These are phyloP conservation scores for Gymnothorax javanicus DNA, from an alignment of 2,797 vertebrate genomes.

Conservation along the genomic window DNA sequence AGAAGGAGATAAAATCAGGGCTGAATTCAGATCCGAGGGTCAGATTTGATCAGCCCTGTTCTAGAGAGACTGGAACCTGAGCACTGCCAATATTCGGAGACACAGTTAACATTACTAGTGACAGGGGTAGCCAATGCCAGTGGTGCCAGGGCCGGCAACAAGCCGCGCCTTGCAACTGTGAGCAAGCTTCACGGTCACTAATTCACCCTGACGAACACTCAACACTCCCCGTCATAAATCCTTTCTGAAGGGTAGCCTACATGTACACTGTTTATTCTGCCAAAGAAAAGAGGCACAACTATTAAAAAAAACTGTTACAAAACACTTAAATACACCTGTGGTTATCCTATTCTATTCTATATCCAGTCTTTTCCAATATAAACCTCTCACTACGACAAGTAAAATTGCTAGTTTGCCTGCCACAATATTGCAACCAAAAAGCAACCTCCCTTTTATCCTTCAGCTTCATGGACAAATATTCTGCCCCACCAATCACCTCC, in stretches of 20 bases:
- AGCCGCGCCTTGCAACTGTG: neutral
- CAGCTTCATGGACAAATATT: neutral
- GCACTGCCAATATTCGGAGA: neutral
- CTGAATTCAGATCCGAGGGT: too few relatives aligned
- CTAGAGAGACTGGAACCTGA: neutral
- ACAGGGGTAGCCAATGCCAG: conserved; percentile 4
- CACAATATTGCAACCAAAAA: neutral
- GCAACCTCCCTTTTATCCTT: neutral
- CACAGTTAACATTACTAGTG: neutral
- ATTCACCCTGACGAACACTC: neutral
- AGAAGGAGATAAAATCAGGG: too few relatives aligned
- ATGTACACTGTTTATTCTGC: neutral
- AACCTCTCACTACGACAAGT: neutral
- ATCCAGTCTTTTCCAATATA: neutral
- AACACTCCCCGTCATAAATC: neutral
- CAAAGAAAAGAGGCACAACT: neutral
- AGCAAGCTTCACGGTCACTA: neutral
- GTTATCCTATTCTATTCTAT: neutral
- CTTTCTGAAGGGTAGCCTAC: neutral
- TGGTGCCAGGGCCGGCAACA: neutral
- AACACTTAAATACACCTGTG: neutral
- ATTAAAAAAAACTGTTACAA: neutral
- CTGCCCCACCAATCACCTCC: neutral
- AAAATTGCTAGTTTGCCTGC: neutral
- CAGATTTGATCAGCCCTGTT: too few relatives aligned